Conservation (phyloP, 1,140 invertebrate genomes). For the Euwallacea fornicatus region DNA sequence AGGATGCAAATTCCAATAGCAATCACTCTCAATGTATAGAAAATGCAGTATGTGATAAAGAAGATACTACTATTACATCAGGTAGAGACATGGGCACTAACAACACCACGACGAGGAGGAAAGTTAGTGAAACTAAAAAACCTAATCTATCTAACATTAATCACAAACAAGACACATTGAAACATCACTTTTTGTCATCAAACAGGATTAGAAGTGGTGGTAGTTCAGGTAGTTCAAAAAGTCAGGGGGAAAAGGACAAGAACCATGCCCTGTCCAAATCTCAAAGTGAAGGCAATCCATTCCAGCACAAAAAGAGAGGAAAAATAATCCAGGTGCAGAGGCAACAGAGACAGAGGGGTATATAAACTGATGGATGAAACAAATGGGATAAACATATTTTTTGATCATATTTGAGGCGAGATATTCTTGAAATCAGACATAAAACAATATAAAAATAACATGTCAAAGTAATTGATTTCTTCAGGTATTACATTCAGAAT, state of each 20-base stretch:
- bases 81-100: no score
- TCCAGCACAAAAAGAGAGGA: slow-evolving; percentile 46
- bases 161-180: neutral
- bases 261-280: slow-evolving; percentile 49
- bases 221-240: neutral
- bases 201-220: neutral
- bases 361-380: slow-evolving; percentile 6
- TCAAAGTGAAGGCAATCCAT: slow-evolving; percentile 52
- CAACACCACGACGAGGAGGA: neutral
- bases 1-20: slow-evolving; percentile 11
- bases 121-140: neutral
- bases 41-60: slow-evolving; percentile 3
- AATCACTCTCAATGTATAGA: slow-evolving; percentile 19
- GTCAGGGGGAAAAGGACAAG: slow-evolving; percentile 6
- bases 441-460: no score
- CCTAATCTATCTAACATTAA: slow-evolving; percentile 13
- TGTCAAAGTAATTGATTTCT: no score
- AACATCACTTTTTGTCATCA: neutral
- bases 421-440: no score
- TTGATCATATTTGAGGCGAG: no score
- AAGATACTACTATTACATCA: neutral
- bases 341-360: slow-evolving; percentile 37
- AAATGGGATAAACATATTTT: no score
- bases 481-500: no score
- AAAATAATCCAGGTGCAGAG: slow-evolving; percentile 50